Conservation (phyloP, 2,113 vertebrate species). For the Nothocercus nigrocapillus region DNA sequence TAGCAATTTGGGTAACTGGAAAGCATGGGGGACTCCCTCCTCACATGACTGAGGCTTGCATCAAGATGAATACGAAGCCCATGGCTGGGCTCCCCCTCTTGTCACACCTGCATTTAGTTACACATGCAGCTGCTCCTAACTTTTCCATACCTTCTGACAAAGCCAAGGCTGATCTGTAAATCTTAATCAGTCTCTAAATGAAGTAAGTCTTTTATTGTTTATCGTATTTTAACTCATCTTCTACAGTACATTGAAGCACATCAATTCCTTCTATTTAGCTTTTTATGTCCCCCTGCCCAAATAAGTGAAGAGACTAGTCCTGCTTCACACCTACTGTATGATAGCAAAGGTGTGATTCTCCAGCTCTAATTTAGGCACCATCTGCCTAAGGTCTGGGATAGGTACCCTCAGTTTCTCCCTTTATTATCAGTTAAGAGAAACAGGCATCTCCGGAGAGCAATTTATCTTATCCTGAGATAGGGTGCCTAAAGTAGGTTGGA, state of each 20-base stretch:
- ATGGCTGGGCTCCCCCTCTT: not conserved
- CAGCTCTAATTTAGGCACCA: slow-evolving; percentile 50
- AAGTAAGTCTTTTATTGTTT: slow-evolving; percentile 15
- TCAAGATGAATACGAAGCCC: not conserved
- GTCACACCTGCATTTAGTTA: not conserved
- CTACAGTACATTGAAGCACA: not conserved
- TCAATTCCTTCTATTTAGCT: not conserved
- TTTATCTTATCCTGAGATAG: not conserved
- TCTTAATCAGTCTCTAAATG: not conserved
- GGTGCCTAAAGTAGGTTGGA: not conserved
- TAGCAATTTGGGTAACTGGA: not conserved
- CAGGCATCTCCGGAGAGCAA: slow-evolving; percentile 20
- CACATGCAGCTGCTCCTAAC: not conserved
- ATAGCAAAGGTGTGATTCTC: slow-evolving; percentile 43
- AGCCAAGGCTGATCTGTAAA: not conserved
- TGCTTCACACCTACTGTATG: not conserved
- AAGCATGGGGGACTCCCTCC: not conserved
- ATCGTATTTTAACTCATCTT: not conserved
- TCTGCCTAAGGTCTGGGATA: slow-evolving; percentile 42
- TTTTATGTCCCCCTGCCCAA: not conserved
- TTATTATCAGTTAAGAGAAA: slow-evolving; percentile 11
- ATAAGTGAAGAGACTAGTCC: not conserved
- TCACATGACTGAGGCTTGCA: not conserved
- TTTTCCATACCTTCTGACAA: not conserved
- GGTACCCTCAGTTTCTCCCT: not conserved